These are phyloP conservation scores for Cactoblastis cactorum DNA, from an alignment of 2,888 invertebrate genomes.

Conservation along the genomic window DNA sequence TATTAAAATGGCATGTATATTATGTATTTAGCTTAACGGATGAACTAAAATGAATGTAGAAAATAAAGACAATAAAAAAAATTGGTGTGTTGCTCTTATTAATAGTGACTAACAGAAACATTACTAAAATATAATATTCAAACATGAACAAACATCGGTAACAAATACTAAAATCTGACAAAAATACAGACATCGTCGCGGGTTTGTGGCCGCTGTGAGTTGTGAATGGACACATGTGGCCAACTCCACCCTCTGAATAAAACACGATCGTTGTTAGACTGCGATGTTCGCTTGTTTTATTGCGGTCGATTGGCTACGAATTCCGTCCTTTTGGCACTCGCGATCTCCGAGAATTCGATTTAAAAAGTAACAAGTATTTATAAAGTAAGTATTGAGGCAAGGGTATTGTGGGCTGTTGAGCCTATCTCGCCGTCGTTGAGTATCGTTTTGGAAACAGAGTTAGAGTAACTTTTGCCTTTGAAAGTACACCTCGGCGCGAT, in stretches of 20 bases:
- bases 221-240: constrained; percentile 62
- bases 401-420: constrained; percentile 18
- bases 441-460: constrained; percentile 17
- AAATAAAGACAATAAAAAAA: too few species aligned
- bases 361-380: constrained; percentile 33
- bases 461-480: constrained; percentile 15
- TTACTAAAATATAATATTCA: too few species aligned
- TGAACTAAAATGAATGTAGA: too few species aligned
- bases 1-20: too few species aligned
- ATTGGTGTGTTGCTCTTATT: too few species aligned
- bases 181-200: constrained; percentile 32
- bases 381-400: constrained; percentile 26
- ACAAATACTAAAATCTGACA: constrained; percentile 27
- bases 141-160: too few species aligned
- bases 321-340: constrained; percentile 33
- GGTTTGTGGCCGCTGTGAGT: constrained; percentile 39
- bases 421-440: constrained; percentile 24
- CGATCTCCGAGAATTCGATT: constrained; percentile 32
- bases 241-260: constrained; percentile 57
- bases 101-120: too few species aligned
- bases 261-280: constrained; percentile 54
- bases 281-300: constrained; percentile 60
- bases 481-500: background rate
- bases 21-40: too few species aligned
- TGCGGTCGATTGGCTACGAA: constrained; percentile 58